Evolutionary conservation across 2,113 vertebrate species (phyloP).

Genomic region (Microcebus ravelobensis): DNA sequence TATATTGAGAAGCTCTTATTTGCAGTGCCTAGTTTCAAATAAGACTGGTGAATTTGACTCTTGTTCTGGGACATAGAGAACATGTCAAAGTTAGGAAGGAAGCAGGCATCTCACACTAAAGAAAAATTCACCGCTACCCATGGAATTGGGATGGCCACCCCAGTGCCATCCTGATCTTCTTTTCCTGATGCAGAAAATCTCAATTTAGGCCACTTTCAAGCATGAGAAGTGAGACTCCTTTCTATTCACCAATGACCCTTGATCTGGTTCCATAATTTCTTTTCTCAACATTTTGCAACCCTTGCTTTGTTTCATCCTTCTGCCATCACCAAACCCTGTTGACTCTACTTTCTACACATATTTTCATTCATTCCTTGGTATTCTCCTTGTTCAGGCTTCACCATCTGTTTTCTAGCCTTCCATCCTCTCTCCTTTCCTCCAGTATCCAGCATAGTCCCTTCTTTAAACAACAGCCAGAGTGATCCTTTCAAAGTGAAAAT

Average conservation of each 20-base stretch:
- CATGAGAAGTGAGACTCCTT: fast-evolving
- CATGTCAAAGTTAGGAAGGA: neutral
- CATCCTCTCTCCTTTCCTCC: neutral
- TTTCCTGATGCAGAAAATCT: neutral
- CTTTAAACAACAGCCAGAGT: neutral
- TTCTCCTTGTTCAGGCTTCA: neutral
- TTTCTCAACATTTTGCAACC: neutral
- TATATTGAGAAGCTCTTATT: neutral
- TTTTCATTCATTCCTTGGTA: neutral
- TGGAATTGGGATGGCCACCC: neutral
- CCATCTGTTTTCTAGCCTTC: neutral
- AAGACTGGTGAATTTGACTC: neutral
- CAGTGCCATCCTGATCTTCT: neutral
- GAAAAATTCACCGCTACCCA: neutral
- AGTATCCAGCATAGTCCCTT: neutral
- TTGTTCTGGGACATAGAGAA: neutral
- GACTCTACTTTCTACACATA: neutral
- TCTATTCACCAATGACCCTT: neutral
- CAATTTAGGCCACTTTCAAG: neutral
- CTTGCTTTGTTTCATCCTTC: neutral
- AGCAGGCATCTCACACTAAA: neutral
- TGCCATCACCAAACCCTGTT: neutral
- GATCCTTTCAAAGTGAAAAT: neutral
- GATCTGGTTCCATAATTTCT: neutral
- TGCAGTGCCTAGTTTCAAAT: neutral